Evolutionary conservation across 1,140 invertebrate species (phyloP).

Genomic region (Vanessa atalanta): DNA sequence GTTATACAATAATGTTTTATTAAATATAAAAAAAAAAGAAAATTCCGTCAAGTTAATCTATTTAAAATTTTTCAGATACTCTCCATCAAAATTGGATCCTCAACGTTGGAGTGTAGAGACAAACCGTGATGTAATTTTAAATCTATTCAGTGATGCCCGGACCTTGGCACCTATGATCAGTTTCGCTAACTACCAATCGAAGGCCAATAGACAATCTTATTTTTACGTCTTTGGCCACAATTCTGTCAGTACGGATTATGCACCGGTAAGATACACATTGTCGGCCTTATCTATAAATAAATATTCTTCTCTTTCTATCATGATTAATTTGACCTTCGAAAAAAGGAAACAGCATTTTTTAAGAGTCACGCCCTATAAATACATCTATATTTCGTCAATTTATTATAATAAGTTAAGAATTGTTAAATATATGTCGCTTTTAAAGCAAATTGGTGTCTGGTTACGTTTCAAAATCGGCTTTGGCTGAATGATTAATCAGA

Average conservation of each 20-base stretch:
- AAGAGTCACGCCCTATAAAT: too few species aligned
- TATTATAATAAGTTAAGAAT: too few species aligned
- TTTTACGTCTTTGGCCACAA: constrained; percentile 95
- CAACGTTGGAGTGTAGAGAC: constrained; percentile 83
- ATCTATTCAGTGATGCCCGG: constrained; percentile 93
- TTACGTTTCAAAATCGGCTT: too few species aligned
- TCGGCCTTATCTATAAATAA: background rate
- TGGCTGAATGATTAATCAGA: too few species aligned
- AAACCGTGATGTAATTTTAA: constrained; percentile 90
- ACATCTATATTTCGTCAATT: too few species aligned
- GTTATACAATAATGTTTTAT: too few species aligned
- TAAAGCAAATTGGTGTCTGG: too few species aligned
- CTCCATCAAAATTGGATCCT: constrained; percentile 82
- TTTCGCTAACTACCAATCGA: constrained; percentile 87
- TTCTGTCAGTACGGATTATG: constrained; percentile 86
- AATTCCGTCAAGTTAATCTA: background rate
- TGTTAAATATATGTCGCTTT: too few species aligned
- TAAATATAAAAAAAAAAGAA: too few species aligned
- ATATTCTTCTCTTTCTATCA: background rate
- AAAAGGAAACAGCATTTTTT: background rate
- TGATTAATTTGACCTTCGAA: background rate
- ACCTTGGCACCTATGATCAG: constrained; percentile 87
- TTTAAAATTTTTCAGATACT: constrained; percentile 69
- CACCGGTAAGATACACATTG: constrained; percentile 80
- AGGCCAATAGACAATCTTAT: constrained; percentile 88